Base-by-base conservation (phyloP, 2,888 invertebrate species). In the Eupithecia vulgata region DNA sequence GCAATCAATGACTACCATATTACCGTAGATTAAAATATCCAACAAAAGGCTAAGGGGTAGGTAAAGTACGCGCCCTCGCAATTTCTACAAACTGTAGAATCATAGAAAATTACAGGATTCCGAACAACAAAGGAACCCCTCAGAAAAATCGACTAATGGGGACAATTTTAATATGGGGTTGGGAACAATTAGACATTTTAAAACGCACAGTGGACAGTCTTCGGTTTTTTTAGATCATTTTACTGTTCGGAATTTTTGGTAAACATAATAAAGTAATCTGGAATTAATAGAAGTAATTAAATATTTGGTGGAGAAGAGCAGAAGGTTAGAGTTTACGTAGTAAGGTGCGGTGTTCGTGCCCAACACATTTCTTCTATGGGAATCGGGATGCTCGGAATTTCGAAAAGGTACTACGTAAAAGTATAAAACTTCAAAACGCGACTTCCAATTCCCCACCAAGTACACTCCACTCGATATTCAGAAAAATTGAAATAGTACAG, bases 111-210 rank as follows among this genome's bases (percentile, higher is more conserved):
- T 93, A 91, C 90, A 87, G 90, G 91, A 92, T 90, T 90, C 89
- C 85, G 90, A 92, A 91, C 90, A 91, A 85, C 83, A 82, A 84
- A 84, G 91, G 90, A 91, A 91, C 78, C 89, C 91, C 92, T 88
- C 82, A 82, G 86, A 82, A 81, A 85, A 87, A 85, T 84, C 82
- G 83, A 87, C 84, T 90, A 90, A 90, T 90, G 91, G 91, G 92
- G 91, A 94, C 92, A 93, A 87, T 90, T 92, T 93, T 91, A 92
- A 93, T 92, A 92, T 90, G 79, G 91, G 92, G 93, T 88, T 89
- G 84, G 82, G 78, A 87, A 91, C 88, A 88, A 90, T 91, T 89
- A 88, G 79, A 83, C 78, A 76, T 76, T 67, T 30, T 35, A 52
- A 74, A 76, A 72, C 59, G 76, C 75, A 35, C 61, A 64, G 61